Conservation (phyloP, 2,797 vertebrate genomes). For the Gadopsis marmoratus region DNA sequence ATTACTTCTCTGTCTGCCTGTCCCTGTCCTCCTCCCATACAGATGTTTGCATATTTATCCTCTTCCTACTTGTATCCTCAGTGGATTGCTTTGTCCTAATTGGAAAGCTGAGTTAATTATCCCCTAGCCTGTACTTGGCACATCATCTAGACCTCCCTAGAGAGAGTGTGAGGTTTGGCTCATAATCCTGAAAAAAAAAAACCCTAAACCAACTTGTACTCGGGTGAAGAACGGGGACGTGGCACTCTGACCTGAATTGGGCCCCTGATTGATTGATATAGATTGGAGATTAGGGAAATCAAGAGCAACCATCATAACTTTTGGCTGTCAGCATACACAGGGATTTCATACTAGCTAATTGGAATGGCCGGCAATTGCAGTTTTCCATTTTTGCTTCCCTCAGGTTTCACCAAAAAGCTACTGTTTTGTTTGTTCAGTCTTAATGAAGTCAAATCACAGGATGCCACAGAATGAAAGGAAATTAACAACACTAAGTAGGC, state of each 20-base stretch:
- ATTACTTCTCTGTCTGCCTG: slow-evolving; percentile 66
- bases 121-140: slow-evolving; percentile 80
- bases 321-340: slow-evolving; percentile 51
- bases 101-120: slow-evolving; percentile 86
- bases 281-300: slow-evolving; percentile 51
- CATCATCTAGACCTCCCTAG: slow-evolving; percentile 75
- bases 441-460: slow-evolving; percentile 30
- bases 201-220: slow-evolving; percentile 5
- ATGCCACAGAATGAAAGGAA: slow-evolving; percentile 10
- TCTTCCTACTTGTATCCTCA: slow-evolving; percentile 70
- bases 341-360: slow-evolving; percentile 61
- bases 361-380: slow-evolving; percentile 36
- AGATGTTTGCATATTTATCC: slow-evolving; percentile 74
- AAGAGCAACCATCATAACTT: slow-evolving; percentile 64
- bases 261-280: slow-evolving; percentile 58
- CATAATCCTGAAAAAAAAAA: slow-evolving; percentile 52
- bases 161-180: slow-evolving; percentile 73
- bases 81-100: slow-evolving; percentile 81
- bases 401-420: slow-evolving; percentile 11
- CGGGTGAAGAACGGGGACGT: slow-evolving; percentile 37
- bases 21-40: slow-evolving; percentile 52
- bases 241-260: slow-evolving; percentile 49
- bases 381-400: slow-evolving; percentile 42
- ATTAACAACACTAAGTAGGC: not conserved
- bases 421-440: slow-evolving; percentile 25